Base-by-base conservation (phyloP, 37 sponge, comb jelly and placozoan species). In the Geodia barretti region DNA sequence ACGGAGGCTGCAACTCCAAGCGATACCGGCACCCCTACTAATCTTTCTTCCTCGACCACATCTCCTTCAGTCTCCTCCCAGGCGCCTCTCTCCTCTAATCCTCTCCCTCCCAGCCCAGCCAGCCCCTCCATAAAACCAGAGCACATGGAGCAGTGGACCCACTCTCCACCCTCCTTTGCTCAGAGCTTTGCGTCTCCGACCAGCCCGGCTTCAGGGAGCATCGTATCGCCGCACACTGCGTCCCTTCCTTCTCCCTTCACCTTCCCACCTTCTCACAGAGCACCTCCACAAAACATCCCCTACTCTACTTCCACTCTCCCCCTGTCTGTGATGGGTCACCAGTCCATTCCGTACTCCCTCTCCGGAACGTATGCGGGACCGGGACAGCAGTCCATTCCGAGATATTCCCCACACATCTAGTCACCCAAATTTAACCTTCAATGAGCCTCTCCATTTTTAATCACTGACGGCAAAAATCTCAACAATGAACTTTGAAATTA, bases 401-500 rank as follows among this genome's bases (percentile, higher is more conserved):
- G 86, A 79, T 86, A 86, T 65, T 11, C 86, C 1, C 79, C 86
- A 30, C 86, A 85, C 7, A 78, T 78, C 34, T 85, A 72, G 24
- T 17, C 9, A 36, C 40, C 24, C 36, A 21, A 23, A 36, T 8
- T 72, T 36, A 36, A 36, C 60, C 19, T 19, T 58, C n/a, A n/a
- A n/a, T n/a, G n/a, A n/a, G n/a, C n/a, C n/a, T n/a, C n/a, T n/a
- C n/a, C n/a, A n/a, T n/a, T n/a, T n/a, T n/a, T n/a, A n/a, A n/a
- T n/a, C n/a, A n/a, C n/a, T n/a, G n/a, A n/a, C n/a, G n/a, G n/a
- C n/a, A n/a, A n/a, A n/a, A n/a, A n/a, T n/a, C n/a, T n/a, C n/a
- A n/a, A n/a, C n/a, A n/a, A n/a, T n/a, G n/a, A n/a, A n/a, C n/a
- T n/a, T n/a, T n/a, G n/a, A n/a, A n/a, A n/a, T n/a, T n/a, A n/a